Evolutionary conservation across 2,113 vertebrate species (phyloP).

Genomic region (Hypomesus transpacificus): DNA sequence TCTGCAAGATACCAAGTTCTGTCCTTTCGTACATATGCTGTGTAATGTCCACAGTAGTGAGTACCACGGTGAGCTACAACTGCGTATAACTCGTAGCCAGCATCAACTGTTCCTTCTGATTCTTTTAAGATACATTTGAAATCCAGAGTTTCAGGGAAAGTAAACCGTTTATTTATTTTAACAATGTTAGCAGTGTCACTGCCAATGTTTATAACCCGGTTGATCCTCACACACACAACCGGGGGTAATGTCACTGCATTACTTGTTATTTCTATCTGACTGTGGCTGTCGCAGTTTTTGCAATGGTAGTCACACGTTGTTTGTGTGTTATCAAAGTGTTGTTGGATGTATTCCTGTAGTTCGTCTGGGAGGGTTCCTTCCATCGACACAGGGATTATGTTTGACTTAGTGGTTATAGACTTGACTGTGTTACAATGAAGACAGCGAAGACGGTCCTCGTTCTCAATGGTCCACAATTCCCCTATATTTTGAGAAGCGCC

Average conservation of each 20-base stretch:
- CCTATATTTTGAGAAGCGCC: background rate
- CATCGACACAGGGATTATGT: background rate
- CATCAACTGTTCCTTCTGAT: background rate
- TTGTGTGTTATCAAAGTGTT: background rate
- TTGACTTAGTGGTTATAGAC: constrained; percentile 7
- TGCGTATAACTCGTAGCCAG: background rate
- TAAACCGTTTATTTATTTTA: background rate
- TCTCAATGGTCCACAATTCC: background rate
- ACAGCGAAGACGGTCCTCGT: background rate
- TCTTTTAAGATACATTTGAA: background rate
- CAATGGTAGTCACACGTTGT: background rate
- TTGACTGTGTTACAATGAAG: background rate
- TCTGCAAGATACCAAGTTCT: background rate
- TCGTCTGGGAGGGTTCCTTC: background rate
- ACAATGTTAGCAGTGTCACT: background rate
- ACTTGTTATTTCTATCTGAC: background rate
- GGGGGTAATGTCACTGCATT: background rate
- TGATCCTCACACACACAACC: background rate
- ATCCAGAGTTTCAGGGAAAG: background rate
- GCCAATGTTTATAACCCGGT: background rate
- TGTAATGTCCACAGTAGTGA: constrained; percentile 2
- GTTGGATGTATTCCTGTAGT: background rate
- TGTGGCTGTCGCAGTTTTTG: background rate
- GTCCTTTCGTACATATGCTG: background rate
- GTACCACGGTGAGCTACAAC: background rate